Base-by-base conservation (phyloP, 2,888 invertebrate species). In the Crioceris asparagi region DNA sequence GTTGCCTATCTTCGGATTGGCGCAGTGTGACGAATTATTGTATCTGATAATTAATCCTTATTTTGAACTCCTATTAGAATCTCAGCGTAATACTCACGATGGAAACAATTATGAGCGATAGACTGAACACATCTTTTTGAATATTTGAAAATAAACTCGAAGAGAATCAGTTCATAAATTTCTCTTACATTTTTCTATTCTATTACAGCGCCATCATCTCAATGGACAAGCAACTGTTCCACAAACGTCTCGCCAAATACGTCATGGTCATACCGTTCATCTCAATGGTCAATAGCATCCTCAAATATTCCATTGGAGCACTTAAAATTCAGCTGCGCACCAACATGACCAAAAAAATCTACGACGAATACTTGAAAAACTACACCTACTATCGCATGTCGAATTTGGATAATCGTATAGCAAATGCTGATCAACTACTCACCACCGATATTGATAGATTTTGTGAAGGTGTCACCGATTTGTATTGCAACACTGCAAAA, bases 381-480 rank as follows among this genome's bases (percentile, higher is more conserved):
- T 91, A 87, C 64, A 96, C 94, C 3, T 97, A 92, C 66, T 97
- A 97, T 67, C 87, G 93, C 69, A 90, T 97, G 75, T 83, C 83
- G 42, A 94, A 96, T 66, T 68, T 96, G 52, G 96, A 97, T 66
- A 91, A 86, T 57, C 74, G 94, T 58, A 92, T 96, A 65, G 76
- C 90, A 8, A 97, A 97, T 68, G 88, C 92, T 1, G 97, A 97
- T 65, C 96, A 97, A 61, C 70, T 97, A 32, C 67, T 97, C 38
- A 94, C 96, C 0, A 92, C 88, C 1, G 97, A 98, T 60, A 86
- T 97, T 2, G 97, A 97, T 62, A 92, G 91, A 65, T 96, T 98
- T 69, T 96, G 96, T 62, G 90, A 91, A 51, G 86, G 91, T 38
- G 81, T 93, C 21, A 87, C 93, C 1, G 94, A 96, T 59, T 70